Base-by-base conservation (phyloP, 2,888 invertebrate species). In the Andrena fulva region DNA sequence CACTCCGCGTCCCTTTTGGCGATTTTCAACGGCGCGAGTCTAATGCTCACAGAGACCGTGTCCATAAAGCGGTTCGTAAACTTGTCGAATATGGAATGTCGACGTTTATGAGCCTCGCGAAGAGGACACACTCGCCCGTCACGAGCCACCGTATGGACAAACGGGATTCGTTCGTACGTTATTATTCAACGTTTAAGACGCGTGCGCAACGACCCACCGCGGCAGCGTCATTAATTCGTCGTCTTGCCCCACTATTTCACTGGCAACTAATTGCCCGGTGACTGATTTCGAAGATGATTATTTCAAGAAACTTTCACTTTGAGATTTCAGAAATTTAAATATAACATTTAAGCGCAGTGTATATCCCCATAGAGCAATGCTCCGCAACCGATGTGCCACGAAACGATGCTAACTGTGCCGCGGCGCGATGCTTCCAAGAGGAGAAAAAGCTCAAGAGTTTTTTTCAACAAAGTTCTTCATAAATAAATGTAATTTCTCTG, bases 1-100 rank as follows among this genome's bases (percentile, higher is more conserved):
- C 50, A 29, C 33, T 33, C 71, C 24, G 35, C 78, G 62, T 52
- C 66, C 66, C 35, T 31, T 71, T 56, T 29, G 50, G n/a, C 54
- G 16, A 56, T 52, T n/a, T 8, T 27, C 27, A 27, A 27, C 54
- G 56, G 56, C 2, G 10, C 12, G 42, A 10, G 27, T 56, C 60
- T 2, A 54, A 8, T 31, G 29, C 60, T 68, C 75, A 6, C 56
- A 5, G 29, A n/a, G 12, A 12, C 10, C 31, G 12, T 29, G 68
- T 48, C 6, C 64, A 60, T 86, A 79, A 86, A 86, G 35, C 29
- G 31, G 86, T 64, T 60, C 83, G 86, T 84, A 77, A 86, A 86
- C n/a, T 74, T 35, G 67, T 72, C 77, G 75, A 74, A 83, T 84
- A 84, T 29, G 73, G 76, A 77, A 77, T 68, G 71, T 31, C 27